phyloP scores from a whole-genome alignment of 2,797 vertebrate genomes.

The Ambastaia sidthimunki region DNA sequence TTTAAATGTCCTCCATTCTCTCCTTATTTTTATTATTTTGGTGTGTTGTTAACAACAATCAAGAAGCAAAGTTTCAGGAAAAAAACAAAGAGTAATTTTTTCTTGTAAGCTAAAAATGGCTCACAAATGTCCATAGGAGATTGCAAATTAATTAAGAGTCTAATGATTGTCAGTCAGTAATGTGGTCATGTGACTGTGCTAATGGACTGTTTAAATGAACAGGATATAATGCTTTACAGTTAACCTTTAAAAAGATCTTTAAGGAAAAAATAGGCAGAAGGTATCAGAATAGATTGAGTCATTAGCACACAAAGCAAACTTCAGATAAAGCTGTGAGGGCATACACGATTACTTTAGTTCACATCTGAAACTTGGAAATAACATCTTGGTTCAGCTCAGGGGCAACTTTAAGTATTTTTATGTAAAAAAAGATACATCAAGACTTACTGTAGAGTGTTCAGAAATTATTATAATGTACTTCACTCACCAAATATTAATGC shows the following conservation, averaged over 20 bases:
- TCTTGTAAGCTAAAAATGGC: slow-evolving; percentile 24
- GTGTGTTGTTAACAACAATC: background rate
- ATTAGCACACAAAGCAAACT: slow-evolving; percentile 35
- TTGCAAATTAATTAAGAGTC: slow-evolving; percentile 56
- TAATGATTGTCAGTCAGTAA: slow-evolving; percentile 55
- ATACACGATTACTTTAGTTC: background rate
- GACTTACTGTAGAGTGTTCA: background rate
- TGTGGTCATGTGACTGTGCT: slow-evolving; percentile 46
- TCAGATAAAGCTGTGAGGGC: slow-evolving; percentile 27
- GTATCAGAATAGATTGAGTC: slow-evolving; percentile 33
- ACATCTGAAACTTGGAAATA: slow-evolving; percentile 31
- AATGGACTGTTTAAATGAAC: slow-evolving; percentile 53
- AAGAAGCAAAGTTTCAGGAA: background rate
- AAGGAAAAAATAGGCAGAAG: slow-evolving; percentile 40
- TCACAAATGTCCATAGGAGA: slow-evolving; percentile 31
- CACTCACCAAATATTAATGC: slow-evolving; percentile 8
- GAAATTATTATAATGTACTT: background rate
- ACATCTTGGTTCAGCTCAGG: background rate
- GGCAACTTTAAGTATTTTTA: slow-evolving; percentile 13
- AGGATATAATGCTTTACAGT: slow-evolving; percentile 59
- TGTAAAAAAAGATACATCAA: background rate
- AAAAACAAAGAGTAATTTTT: slow-evolving; percentile 41
- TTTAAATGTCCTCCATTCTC: background rate
- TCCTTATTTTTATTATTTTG: background rate
- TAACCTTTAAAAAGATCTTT: slow-evolving; percentile 51